Evolutionary conservation across 2,797 vertebrate genomes (phyloP), one percentile per base, ranked within the genome.

Genomic region (Pseudotriccus pelzelni): DNA sequence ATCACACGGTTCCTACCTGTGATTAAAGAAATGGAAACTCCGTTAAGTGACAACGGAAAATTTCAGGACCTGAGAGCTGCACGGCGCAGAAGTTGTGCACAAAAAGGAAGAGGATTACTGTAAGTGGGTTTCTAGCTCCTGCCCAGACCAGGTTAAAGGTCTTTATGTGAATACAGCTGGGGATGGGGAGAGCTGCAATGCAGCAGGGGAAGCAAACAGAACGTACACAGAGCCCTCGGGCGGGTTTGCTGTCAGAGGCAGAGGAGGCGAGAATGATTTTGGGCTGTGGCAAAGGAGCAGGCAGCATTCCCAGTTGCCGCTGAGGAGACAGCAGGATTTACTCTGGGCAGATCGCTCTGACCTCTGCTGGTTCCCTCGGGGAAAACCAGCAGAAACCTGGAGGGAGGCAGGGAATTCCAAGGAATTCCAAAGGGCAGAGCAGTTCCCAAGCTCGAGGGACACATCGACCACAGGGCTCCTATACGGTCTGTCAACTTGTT

Each of bases 341-440:
- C 32, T 37, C 30, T 2, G 49, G 37, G 82, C 94, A 83, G 87
- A 78, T 43, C 21, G 2, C 46, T 78, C 89, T 87, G 96, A 95
- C 92, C 82, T 91, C 94, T 93, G 82, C 84, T 92, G 95, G 93
- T 75, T 39, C 47, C 62, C 76, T 55, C 55, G 16, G n/a, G 75
- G 50, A 88, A 84, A 77, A 21, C 32, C 74, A 73, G 55, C 50
- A 73, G 69, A 72, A 75, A 39, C 13, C 43, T 12, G 32, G 21
- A 52, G 14, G 12, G 22, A 56, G 8, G 28, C 23, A 76, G 24
- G 34, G 34, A 37, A 37, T 37, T 37, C 37, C 37, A 37, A 37
- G 37, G 37, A 63, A 74, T 47, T 23, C 41, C 46, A 39, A 5
- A 21, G 10, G n/a, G 24, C 75, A 69, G 44, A 84, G 67, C 3